Conservation (phyloP, 2,113 vertebrate genomes). For the Aramus guarauna region DNA sequence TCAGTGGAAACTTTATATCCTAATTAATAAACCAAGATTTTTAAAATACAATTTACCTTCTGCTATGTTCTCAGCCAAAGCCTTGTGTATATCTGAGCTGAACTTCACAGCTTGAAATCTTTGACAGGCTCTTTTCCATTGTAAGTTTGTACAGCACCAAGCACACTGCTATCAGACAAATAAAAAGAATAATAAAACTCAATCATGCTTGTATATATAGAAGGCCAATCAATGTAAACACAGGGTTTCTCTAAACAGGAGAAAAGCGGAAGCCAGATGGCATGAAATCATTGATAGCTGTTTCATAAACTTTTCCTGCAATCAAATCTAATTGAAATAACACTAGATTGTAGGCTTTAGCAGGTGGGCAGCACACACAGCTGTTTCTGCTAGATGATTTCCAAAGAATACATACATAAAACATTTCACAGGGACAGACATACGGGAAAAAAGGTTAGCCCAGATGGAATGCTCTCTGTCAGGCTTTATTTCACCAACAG, state of each 20-base stretch:
- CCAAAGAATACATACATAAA: constrained; percentile 65
- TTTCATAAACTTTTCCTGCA: constrained; percentile 71
- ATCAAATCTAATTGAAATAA: constrained; percentile 73
- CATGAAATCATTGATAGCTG: constrained; percentile 65
- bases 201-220: constrained; percentile 60
- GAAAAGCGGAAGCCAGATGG: constrained; percentile 69
- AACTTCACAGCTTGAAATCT: constrained; percentile 4
- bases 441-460: constrained; percentile 41
- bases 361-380: constrained; percentile 69
- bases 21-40: neutral
- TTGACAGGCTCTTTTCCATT: neutral
- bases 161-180: constrained; percentile 38
- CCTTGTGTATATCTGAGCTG: neutral
- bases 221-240: constrained; percentile 68
- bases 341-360: constrained; percentile 67
- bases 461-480: constrained; percentile 54
- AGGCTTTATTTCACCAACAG: constrained; percentile 31
- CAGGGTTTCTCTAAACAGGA: constrained; percentile 58
- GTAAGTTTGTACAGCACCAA: constrained; percentile 21
- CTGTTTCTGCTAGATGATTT: constrained; percentile 66
- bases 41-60: neutral
- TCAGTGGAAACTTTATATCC: neutral
- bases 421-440: constrained; percentile 48
- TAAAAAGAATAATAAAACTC: constrained; percentile 63
- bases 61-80: neutral